These are phyloP conservation scores for Cheilosia impressa DNA, from an alignment of 2,888 invertebrate genomes.

Conservation along the genomic window DNA sequence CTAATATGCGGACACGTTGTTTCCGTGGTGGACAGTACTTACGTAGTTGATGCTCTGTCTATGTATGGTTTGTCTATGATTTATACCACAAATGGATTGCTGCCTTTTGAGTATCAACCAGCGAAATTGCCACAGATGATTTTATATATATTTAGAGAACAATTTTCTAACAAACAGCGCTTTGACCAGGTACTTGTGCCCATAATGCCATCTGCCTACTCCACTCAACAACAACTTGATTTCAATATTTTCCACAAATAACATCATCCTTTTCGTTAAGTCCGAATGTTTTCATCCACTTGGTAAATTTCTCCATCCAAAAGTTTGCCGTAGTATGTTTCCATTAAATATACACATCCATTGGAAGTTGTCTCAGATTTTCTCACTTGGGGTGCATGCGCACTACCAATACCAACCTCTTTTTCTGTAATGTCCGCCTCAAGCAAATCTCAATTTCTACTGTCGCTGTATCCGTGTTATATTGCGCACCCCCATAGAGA, in stretches of 20 bases:
- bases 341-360: slow-evolving; percentile 12
- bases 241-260: slow-evolving; percentile 38
- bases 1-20: too few relatives aligned
- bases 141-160: too few relatives aligned
- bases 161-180: not conserved
- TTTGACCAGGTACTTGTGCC: not conserved
- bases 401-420: slow-evolving; percentile 15
- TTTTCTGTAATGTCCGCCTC: not conserved
- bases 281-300: slow-evolving; percentile 41
- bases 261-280: slow-evolving; percentile 43
- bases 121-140: too few relatives aligned
- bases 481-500: slow-evolving; percentile 47
- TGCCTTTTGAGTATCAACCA: too few relatives aligned
- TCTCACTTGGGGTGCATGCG: slow-evolving; percentile 24
- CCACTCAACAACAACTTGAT: slow-evolving; percentile 7
- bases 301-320: slow-evolving; percentile 3
- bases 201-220: slow-evolving; percentile 38
- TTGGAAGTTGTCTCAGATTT: slow-evolving; percentile 11
- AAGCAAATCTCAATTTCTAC: slow-evolving; percentile 32
- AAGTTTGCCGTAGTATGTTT: slow-evolving; percentile 1
- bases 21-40: too few relatives aligned
- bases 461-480: slow-evolving; percentile 34
- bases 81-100: too few relatives aligned
- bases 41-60: too few relatives aligned
- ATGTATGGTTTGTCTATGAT: too few relatives aligned